phyloP scores from a whole-genome alignment of 2,797 vertebrate genomes.

The Myotis planiceps region DNA sequence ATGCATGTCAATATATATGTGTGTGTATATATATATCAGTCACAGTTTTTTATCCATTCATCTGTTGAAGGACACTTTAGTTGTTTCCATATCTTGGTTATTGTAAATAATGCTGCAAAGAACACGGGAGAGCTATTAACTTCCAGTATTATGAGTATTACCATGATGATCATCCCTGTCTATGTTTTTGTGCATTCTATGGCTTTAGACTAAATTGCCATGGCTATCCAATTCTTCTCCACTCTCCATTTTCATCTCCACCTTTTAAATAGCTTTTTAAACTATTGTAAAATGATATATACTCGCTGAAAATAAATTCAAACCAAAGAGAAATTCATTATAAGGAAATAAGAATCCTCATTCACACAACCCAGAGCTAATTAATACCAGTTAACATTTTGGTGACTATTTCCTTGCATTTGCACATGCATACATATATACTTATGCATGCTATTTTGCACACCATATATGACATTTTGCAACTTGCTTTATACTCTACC shows the following conservation, averaged over 20 bases:
- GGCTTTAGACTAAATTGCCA: not conserved
- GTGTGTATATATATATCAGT: not conserved
- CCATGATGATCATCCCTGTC: not conserved
- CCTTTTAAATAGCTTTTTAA: not conserved
- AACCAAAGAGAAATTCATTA: slow-evolving; percentile 29
- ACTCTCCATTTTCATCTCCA: not conserved
- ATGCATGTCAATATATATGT: not conserved
- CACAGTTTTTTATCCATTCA: not conserved
- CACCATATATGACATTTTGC: not conserved
- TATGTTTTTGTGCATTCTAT: not conserved
- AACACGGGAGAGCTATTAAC: not conserved
- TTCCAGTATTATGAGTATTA: not conserved
- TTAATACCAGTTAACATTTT: not conserved
- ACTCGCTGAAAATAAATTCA: not conserved
- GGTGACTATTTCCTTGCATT: not conserved
- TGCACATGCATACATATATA: not conserved
- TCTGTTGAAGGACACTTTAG: not conserved
- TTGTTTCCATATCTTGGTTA: not conserved
- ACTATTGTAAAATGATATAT: not conserved
- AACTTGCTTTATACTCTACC: not conserved
- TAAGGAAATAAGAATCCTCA: not conserved
- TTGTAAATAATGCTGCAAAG: not conserved
- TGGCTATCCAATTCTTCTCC: not conserved
- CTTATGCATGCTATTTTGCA: accelerated
- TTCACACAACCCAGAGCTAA: not conserved